Evolutionary conservation across 2,888 invertebrate species (phyloP), one percentile per base, ranked within the genome.

Genomic region (Parasteatoda lunata): DNA sequence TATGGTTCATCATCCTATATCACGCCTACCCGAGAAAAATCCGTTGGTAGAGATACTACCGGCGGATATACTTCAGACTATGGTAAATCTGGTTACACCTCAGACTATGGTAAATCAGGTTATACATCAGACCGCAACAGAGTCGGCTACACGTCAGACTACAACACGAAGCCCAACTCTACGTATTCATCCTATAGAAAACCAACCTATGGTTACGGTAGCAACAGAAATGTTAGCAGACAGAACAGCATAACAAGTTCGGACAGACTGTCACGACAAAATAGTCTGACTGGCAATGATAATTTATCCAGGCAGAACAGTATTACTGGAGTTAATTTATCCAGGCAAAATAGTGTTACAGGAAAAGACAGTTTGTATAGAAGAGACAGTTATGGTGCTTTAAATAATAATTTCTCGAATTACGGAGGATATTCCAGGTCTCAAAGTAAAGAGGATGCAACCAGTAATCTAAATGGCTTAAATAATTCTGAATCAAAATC

Each of bases 31-130:
- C 78, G 83, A 76, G 88, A 83, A 54, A 75, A 77, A 69, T 88
- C 83, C n/a, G 66, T 86, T 4, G 84, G 82, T n/a, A 59, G 75
- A 52, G 68, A n/a, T 8, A 15, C 59, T 7, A 65, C 77, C 8
- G 66, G 47, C 15, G 89, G 89, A 45, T 89, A 89, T 73, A 88
- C 88, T 7, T 89, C 89, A 3, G 89, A 89, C 66, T 88, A 89
- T 51, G 88, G 84, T 5, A 89, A 88, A 66, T 84, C 89, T 3
- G 89, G 89, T 7, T 88, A 89, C 73, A 78, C 88, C 1, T 89
- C 89, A 9, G 89, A 89, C 77, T 89, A 87, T 15, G 79, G 84
- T 9, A 83, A 84, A 69, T 89, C 89, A 3, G 89, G 89, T 4
- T 88, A 89, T 51, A 48, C 81, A 0, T 89, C 89, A 5, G 88